Base-by-base conservation (phyloP, 2,888 invertebrate species). In the Gymnosoma rotundatum region DNA sequence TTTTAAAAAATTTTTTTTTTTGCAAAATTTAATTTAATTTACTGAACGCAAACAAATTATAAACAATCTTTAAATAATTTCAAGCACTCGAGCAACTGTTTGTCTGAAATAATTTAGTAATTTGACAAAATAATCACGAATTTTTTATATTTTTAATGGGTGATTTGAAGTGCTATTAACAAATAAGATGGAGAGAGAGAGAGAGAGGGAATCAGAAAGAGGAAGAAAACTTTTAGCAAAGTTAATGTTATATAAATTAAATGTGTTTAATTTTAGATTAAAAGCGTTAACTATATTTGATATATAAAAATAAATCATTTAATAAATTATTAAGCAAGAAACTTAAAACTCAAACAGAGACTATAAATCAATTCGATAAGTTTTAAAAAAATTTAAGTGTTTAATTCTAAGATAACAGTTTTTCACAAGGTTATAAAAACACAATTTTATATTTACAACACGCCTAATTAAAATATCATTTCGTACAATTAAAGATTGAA, bases 81-180 rank as follows among this genome's bases (percentile, higher is more conserved):
- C 48, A 48, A 63, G 32, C 42, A 64, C 42, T 25, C 16, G 36
- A 4, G 25, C 16, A 42, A 21, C 9, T 20, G n/a, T 20, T 61
- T 25, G 20, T 63, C 58, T 50, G 25, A 48, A 48, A 25, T 58
- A 81, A 76, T 78, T 32, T 48, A 56, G 60, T 18, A 67, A 72
- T 61, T 82, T 78, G 54, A 64, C 60, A 72, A 76, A 82, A 82
- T 67, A 73, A 82, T 82, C 76, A 82, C 82, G 72, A 50, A 45
- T 66, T 70, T 58, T 42, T 12, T 42, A 42, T 12, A 4, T 12
- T 56, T 48, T 48, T 66, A 21, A 66, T 56, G 66, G 56, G 48
- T 2, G 16, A 36, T 48, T 20, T 75, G 7, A 36, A 60, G 45
- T 54, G 42, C 25, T 12, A 16, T 54, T n/a, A 52, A 50, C 36